Conservation (phyloP, 1,140 invertebrate species). For the Drosophila busckii region DNA sequence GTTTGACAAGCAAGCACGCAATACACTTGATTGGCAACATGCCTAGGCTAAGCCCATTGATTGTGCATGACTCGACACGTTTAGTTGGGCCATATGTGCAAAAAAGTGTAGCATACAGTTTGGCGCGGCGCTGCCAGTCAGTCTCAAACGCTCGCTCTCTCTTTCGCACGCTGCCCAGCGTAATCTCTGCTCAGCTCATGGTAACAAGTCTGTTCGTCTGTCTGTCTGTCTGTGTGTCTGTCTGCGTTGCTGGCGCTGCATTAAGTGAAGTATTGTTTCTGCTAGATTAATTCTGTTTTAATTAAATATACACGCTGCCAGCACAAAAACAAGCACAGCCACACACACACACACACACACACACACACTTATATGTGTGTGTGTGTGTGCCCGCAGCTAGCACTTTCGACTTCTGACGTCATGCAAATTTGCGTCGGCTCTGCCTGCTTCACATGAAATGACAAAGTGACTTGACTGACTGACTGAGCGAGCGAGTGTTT, state of each 20-base stretch:
- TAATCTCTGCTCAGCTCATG: neutral
- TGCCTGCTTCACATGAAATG: constrained; percentile 35
- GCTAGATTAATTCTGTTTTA: constrained; percentile 77
- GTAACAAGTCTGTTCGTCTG: neutral
- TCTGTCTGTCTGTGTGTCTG: constrained; percentile 19
- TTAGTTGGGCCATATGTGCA: constrained; percentile 55
- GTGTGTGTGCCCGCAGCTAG: constrained; percentile 7
- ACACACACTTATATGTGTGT: no score
- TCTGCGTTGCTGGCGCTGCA: constrained; percentile 45
- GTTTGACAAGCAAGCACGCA: constrained; percentile 71
- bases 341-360: no score
- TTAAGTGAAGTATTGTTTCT: constrained; percentile 77
- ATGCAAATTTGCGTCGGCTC: constrained; percentile 19
- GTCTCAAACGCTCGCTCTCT: neutral
- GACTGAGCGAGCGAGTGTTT: constrained; percentile 28
- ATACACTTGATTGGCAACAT: constrained; percentile 67
- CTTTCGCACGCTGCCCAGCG: neutral
- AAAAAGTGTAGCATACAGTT: constrained; percentile 59
- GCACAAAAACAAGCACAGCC: constrained; percentile 56
- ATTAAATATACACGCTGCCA: constrained; percentile 76
- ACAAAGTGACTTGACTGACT: constrained; percentile 67
- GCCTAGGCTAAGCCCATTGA: constrained; percentile 38
- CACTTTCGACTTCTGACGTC: constrained; percentile 55
- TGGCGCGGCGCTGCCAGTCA: constrained; percentile 16
- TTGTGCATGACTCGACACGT: constrained; percentile 41